Percentiles rank a stretch among this genome's conserved stretches.
Conservation (phyloP, 2,113 vertebrate genomes). For the Ariopsis seemanni region DNA sequence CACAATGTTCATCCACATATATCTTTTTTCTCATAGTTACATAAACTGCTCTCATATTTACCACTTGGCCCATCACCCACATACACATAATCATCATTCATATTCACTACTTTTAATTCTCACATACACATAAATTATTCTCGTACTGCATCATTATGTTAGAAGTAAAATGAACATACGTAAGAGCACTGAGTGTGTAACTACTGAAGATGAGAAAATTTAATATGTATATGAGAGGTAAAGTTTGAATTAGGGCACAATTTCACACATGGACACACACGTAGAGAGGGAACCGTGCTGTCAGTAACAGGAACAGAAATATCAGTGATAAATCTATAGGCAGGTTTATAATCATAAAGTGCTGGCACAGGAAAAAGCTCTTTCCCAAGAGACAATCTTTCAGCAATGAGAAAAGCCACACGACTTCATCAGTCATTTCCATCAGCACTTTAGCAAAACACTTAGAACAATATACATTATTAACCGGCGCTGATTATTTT, state of each 20-base stretch:
- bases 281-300: neutral
- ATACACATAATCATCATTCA: neutral
- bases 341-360: constrained; percentile 7
- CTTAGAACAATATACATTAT: constrained; percentile 35
- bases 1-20: neutral
- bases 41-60: constrained; percentile 6
- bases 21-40: neutral
- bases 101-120: neutral
- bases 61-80: neutral
- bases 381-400: neutral
- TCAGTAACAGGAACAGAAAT: neutral
- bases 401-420: constrained; percentile 14
- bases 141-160: neutral
- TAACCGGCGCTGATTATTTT: constrained; percentile 27
- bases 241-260: neutral
- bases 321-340: neutral
- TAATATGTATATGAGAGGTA: neutral
- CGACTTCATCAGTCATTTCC: constrained; percentile 6
- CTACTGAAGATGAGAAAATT: neutral
- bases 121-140: neutral
- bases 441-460: constrained; percentile 28
- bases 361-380: neutral
- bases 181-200: neutral
- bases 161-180: neutral
- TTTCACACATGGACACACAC: neutral